Base-by-base conservation (phyloP, 2,797 vertebrate genomes). In the Loriculus beryllinus region DNA sequence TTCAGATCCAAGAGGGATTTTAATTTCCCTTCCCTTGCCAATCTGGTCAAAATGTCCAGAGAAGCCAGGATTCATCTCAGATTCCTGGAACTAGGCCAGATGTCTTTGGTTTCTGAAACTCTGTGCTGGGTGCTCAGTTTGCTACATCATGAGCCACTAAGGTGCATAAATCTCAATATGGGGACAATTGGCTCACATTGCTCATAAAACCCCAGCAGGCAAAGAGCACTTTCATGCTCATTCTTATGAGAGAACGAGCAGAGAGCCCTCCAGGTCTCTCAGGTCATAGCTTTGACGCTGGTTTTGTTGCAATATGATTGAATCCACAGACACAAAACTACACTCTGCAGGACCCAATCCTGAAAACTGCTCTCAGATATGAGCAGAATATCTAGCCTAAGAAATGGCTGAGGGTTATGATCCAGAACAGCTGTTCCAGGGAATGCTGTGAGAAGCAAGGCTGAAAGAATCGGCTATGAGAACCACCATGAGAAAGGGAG, bases 31-130 rank as follows among this genome's bases (percentile, higher is more conserved):
- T 74, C 4, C 40, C 12, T 15, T 12, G 1, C 20, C 68, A 87
- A 23, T 89, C 76, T 75, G 72, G 69, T 92, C 84, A 92, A 82
- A 92, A 94, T 39, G 20, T 43, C 60, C 49, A 77, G 77, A 83
- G 39, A 57, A 89, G 52, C 19, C 69, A 81, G 90, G 93, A 62
- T 91, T 91, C 54, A 90, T 59, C 47, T 82, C 59, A 51, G 33
- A 59, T 69, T 93, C 57, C 77, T 92, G 88, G 83, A 82, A 83
- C 6, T 52, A 14, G 29, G 42, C n/a, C 49, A 83, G 2, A 1
- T 31, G 28, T 51, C 62, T 92, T 82, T 76, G 62, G 49, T 91
- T 56, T 80, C 52, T 48, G 57, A 72, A 67, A 31, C 28, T 62
- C 29, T 86, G 39, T 51, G 70, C 51, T 92, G 80, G 39, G 19